Evolutionary conservation across 2,797 vertebrate species (phyloP).

Genomic region (Triplophysa yarkandensis): DNA sequence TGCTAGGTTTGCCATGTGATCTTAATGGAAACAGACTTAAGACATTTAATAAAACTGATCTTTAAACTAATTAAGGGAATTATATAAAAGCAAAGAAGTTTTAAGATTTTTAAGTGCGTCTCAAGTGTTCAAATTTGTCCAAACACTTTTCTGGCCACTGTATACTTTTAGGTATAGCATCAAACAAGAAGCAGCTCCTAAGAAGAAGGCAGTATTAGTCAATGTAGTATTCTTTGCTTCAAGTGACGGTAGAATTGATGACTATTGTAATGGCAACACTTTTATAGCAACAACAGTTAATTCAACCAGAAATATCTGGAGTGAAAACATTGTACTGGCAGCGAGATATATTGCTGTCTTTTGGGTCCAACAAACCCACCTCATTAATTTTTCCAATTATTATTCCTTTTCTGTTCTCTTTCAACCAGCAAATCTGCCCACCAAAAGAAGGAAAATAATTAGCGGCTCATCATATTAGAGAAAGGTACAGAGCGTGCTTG

Average conservation of each 20-base stretch:
- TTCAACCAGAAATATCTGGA: conserved; percentile 36
- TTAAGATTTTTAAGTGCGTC: neutral
- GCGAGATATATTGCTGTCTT: conserved; percentile 64
- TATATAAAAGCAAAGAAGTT: neutral
- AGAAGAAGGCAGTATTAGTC: neutral
- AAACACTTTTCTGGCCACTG: neutral
- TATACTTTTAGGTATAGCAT: neutral
- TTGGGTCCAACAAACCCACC: conserved; percentile 72
- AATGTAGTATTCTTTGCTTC: neutral
- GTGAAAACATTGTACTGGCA: conserved; percentile 28
- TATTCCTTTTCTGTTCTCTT: conserved; percentile 77
- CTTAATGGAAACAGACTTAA: neutral
- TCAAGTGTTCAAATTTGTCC: neutral
- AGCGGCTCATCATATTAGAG: conserved; percentile 80
- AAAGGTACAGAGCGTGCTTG: conserved; percentile 68
- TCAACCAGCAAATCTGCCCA: conserved; percentile 60
- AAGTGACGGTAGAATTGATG: conserved; percentile 18
- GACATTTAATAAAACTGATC: neutral
- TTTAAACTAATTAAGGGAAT: neutral
- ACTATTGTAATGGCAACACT: conserved; percentile 30
- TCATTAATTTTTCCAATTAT: conserved; percentile 79
- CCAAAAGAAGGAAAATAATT: conserved; percentile 80
- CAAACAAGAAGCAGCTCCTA: neutral
- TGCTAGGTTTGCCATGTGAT: neutral
- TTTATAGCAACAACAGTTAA: conserved; percentile 33